Conservation (phyloP, 2,888 invertebrate genomes). For the Lottia gigantea region DNA sequence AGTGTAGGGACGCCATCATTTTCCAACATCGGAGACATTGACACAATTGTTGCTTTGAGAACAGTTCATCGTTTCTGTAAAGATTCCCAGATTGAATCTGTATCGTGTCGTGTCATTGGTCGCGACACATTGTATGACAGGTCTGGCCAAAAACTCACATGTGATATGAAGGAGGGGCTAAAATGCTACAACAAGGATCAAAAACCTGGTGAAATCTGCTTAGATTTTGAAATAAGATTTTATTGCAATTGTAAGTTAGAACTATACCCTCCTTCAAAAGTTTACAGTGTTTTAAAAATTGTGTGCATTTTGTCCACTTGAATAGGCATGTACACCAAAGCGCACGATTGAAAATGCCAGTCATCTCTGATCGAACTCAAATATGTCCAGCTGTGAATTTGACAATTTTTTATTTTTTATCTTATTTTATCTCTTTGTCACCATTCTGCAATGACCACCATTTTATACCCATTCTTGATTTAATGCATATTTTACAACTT, state of each 20-base stretch:
- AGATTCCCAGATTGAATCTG: slow-evolving; percentile 69
- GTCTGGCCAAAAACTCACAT: slow-evolving; percentile 81
- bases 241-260: slow-evolving; percentile 70
- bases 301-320: neutral
- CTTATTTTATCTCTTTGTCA: too few relatives aligned
- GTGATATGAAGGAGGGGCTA: slow-evolving; percentile 70
- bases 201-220: slow-evolving; percentile 39
- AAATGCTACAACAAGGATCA: slow-evolving; percentile 47
- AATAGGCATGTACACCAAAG: neutral
- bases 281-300: neutral
- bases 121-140: slow-evolving; percentile 76
- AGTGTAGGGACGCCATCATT: slow-evolving; percentile 70
- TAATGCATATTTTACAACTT: too few relatives aligned
- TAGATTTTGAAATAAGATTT: slow-evolving; percentile 63
- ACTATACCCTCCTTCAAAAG: neutral
- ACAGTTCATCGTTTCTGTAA: slow-evolving; percentile 50
- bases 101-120: slow-evolving; percentile 80
- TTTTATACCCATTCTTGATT: too few relatives aligned
- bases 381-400: too few relatives aligned
- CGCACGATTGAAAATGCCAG: neutral
- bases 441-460: too few relatives aligned
- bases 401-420: too few relatives aligned
- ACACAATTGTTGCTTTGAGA: slow-evolving; percentile 46
- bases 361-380: too few relatives aligned
- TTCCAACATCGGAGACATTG: slow-evolving; percentile 59